These are phyloP conservation scores for Rhagologus leucostigma DNA, from an alignment of 2,113 vertebrate species.

Conservation along the genomic window DNA sequence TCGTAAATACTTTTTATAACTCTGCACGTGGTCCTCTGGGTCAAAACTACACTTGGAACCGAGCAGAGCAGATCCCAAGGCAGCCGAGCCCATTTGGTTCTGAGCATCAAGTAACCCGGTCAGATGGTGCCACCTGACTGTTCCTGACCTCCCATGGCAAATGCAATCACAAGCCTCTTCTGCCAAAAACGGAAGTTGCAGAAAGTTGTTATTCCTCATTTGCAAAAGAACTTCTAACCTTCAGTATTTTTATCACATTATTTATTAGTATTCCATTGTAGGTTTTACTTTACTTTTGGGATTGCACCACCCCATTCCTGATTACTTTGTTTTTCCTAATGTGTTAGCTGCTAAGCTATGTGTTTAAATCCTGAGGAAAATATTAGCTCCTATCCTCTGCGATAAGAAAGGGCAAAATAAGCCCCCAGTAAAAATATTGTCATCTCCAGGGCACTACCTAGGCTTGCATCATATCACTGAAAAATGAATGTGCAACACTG, in stretches of 20 bases:
- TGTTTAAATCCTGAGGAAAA: conserved; percentile 23
- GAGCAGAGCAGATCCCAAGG: neutral
- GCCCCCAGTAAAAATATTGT: neutral
- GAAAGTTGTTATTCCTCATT: neutral
- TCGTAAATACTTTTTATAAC: neutral
- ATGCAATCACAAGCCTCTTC: neutral
- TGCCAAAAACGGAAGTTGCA: neutral
- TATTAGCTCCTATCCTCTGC: neutral
- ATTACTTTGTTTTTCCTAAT: conserved; percentile 57
- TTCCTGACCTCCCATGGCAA: neutral
- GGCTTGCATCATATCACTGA: neutral
- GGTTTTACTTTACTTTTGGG: conserved; percentile 62
- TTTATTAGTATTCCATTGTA: conserved; percentile 30
- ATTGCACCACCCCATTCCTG: conserved; percentile 65
- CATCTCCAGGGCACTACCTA: neutral
- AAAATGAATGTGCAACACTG: neutral
- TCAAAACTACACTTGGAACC: neutral
- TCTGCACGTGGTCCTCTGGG: neutral
- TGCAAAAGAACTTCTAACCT: neutral
- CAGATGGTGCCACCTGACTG: neutral
- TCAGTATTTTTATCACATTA: conserved; percentile 33
- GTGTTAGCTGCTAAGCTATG: neutral
- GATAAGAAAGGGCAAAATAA: conserved; percentile 28
- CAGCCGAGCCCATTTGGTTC: neutral
- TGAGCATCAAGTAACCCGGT: neutral